Evolutionary conservation across 2,113 vertebrate genomes (phyloP), one percentile per base, ranked within the genome.

Genomic region (Gasterosteus aculeatus): DNA sequence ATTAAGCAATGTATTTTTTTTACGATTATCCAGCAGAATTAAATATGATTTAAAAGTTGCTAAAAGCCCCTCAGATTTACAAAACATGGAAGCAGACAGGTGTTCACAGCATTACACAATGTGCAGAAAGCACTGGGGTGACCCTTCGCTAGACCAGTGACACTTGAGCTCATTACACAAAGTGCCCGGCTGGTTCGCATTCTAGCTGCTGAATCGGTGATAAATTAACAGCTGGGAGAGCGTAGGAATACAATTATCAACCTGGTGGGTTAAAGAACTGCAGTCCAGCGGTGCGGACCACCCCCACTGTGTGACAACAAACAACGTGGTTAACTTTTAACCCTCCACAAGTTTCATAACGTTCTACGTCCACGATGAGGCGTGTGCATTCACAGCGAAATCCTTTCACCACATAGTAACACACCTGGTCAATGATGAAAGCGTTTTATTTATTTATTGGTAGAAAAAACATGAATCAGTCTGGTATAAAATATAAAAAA

Each of bases 401-500:
- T 31, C 18, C 2, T 44, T 51, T 70, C 44, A 63, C 19, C 2
- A 47, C 14, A 39, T 11, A 14, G 41, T 4, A 63, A 7, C 31
- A 73, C 16, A 35, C 11, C 2, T 16, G 5, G 8, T 19, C 15
- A 68, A 61, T 9, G 38, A 33, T 8, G 33, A 53, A 18, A 69
- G 5, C 11, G 4, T 71, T 60, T 54, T 51, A n/a, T 78, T 54
- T 51, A n/a, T 78, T 88, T 72, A 73, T 75, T 81, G 11, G 15
- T 86, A 78, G 49, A 85, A 82, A 87, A 80, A 19, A 22, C 31
- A 15, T 15, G 6, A 53, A 38, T 76, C 16, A 47, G 38, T 35
- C 56, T 1, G 42, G 59, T 85, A 89, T 15, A 82, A 77, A 87
- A 87, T 58, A 76, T 69, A 75, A 70, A 76, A 61, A 76, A 77